Base-by-base conservation (phyloP, 2,113 vertebrate genomes). In the Bubo bubo region DNA sequence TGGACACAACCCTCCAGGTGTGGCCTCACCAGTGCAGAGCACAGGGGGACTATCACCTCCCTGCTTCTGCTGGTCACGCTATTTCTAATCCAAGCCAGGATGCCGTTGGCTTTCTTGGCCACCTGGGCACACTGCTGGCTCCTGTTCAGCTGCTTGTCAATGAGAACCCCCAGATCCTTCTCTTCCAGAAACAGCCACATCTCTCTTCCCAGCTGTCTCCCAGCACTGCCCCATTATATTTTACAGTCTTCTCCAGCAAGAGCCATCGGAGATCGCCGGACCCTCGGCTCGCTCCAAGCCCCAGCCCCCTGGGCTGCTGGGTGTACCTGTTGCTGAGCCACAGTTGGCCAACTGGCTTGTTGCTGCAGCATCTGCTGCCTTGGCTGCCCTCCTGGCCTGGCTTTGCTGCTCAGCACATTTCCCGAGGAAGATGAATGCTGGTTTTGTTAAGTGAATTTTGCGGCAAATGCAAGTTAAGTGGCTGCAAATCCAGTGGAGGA, bases 221-320 rank as follows among this genome's bases (percentile, higher is more conserved):
- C 3, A 4, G 56, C n/a, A 5, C 14, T 30, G 50, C 26, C 34
- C 5, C 18, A 3, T 28, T 5, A 14, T 6, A 4, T 39, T 91
- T 53, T 49, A 32, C 17, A 9, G 28, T 23, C 17, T 45, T 35
- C 22, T 53, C 66, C 60, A 71, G 47, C 37, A 58, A 12, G 16
- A 80, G 23, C 30, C 7, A 0, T 26, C 1, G 1, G 66, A 8
- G 19, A 4, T 77, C 45, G 1, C 18, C 0, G 3, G 24, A 8
- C 1, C 19, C n/a, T 47, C 2, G 2, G 41, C 43, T 77, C 2
- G 0, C 50, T 30, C 52, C 0, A 2, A 79, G 66, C 37, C 0
- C 1, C 27, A 28, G 23, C 5, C 3, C 58, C 58, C 37, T 0
- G 0, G 24, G 21, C 9, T 60, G n/a, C 50, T 16, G 1, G 4